A percentile compares a stretch with the other conserved stretches of the same genome.
These are phyloP conservation scores for Taenaris catops DNA, from an alignment of 2,888 invertebrate genomes.

Conservation along the genomic window DNA sequence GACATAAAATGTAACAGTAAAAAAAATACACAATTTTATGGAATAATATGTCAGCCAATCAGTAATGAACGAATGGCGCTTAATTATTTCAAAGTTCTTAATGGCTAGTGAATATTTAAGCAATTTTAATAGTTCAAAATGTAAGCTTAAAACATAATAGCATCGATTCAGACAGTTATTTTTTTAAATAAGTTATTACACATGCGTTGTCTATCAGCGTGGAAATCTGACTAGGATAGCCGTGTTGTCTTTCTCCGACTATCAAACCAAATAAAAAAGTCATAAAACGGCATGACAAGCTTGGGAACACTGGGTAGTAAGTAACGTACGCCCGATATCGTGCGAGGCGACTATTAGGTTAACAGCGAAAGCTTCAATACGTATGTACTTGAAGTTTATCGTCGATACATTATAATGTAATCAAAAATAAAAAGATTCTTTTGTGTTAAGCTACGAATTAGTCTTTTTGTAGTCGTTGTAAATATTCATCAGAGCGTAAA, in stretches of 20 bases:
- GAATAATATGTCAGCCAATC: no score
- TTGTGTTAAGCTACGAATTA: slow-evolving; percentile 43
- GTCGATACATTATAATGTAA: slow-evolving; percentile 54
- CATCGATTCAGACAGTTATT: no score
- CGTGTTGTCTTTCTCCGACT: slow-evolving; percentile 68
- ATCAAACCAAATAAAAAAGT: slow-evolving; percentile 73
- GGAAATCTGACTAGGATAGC: slow-evolving; percentile 57
- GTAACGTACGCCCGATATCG: slow-evolving; percentile 60
- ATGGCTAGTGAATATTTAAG: no score
- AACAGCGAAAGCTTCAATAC: slow-evolving; percentile 53
- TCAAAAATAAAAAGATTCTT: slow-evolving; percentile 47
- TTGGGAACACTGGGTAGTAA: slow-evolving; percentile 64
- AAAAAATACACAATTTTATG: no score
- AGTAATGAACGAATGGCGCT: no score
- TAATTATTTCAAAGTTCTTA: no score
- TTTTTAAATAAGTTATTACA: slow-evolving; percentile 7
- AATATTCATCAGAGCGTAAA: slow-evolving; percentile 60
- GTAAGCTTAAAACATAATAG: no score
- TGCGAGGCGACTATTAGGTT: slow-evolving; percentile 57
- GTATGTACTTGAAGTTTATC: slow-evolving; percentile 66
- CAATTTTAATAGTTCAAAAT: no score
- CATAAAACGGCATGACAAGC: slow-evolving; percentile 68
- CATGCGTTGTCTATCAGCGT: slow-evolving; percentile 9
- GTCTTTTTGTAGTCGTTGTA: slow-evolving; percentile 35
- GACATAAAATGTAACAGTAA: no score